These are phyloP conservation scores for Spermophilus dauricus DNA, from an alignment of 2,113 vertebrate genomes.

Conservation along the genomic window DNA sequence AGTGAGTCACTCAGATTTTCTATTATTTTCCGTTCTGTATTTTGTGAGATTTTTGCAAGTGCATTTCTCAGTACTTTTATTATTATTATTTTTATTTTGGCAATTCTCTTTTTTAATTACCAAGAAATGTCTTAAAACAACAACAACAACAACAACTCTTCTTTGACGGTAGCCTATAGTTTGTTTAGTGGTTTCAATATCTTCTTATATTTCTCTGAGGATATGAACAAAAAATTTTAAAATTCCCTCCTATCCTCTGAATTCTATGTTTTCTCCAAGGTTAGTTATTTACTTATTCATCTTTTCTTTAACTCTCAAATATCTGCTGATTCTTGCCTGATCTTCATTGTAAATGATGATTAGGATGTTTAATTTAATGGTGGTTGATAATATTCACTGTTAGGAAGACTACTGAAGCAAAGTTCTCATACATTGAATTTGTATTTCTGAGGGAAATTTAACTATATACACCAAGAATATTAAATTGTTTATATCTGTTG, in stretches of 20 bases:
- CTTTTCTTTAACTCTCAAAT: not conserved
- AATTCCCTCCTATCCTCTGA: not conserved
- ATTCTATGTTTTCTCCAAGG: constrained; percentile 23
- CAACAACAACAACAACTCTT: not conserved
- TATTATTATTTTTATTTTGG: constrained; percentile 52
- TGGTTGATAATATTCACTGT: not conserved
- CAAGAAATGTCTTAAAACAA: not conserved
- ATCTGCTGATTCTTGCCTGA: not conserved
- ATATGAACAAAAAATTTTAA: not conserved
- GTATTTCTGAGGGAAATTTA: not conserved
- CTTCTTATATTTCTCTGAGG: constrained; percentile 58
- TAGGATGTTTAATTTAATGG: not conserved
- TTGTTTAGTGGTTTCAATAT: constrained; percentile 67
- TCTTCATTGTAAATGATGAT: not conserved
- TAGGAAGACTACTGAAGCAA: not conserved
- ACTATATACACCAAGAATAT: not conserved
- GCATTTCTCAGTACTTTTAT: not conserved
- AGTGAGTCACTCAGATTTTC: not conserved
- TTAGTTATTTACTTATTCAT: not conserved
- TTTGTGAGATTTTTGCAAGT: constrained; percentile 5
- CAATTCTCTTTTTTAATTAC: constrained; percentile 64
- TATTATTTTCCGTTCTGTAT: not conserved
- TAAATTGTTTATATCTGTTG: not conserved
- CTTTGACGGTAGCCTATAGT: not conserved
- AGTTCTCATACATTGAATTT: not conserved